Percentiles rank a stretch among this genome's conserved stretches.
Evolutionary conservation across 1,140 invertebrate species (phyloP).

Genomic region (Hypothenemus hampei): DNA sequence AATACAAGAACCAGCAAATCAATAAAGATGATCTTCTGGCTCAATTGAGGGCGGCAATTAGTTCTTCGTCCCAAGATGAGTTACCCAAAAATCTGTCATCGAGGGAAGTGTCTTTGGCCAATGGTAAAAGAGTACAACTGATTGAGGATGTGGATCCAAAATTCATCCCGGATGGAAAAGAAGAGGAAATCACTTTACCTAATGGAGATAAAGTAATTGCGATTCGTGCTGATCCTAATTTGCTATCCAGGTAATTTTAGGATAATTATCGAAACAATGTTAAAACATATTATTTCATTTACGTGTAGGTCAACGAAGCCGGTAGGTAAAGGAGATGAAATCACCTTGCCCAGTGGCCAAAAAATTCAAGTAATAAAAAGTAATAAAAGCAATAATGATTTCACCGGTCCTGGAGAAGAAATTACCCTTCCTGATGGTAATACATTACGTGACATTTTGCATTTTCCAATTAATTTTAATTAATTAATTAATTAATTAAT

Average conservation of each 20-base stretch:
- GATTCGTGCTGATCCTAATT: conserved; percentile 58
- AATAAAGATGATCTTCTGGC: conserved; percentile 59
- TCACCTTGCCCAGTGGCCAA: conserved; percentile 64
- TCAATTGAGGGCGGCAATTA: conserved; percentile 64
- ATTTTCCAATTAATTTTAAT: background rate
- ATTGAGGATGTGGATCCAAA: conserved; percentile 62
- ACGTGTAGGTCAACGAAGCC: conserved; percentile 5
- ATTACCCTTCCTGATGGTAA: conserved; percentile 65
- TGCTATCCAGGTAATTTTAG: conserved; percentile 37
- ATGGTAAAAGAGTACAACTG: conserved; percentile 69
- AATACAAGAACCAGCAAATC: conserved; percentile 44
- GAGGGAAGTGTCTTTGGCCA: conserved; percentile 64
- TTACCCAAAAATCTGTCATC: conserved; percentile 65
- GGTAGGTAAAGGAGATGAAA: conserved; percentile 47
- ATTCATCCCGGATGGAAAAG: conserved; percentile 51
- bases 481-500: background rate
- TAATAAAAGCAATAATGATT: conserved; percentile 49
- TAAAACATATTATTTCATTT: no score
- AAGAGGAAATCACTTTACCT: conserved; percentile 59
- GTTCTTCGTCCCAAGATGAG: conserved; percentile 54
- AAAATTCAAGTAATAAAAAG: conserved; percentile 66
- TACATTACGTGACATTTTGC: conserved; percentile 5
- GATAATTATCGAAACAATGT: no score
- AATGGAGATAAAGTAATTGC: conserved; percentile 71
- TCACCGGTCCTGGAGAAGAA: conserved; percentile 50